Evolutionary conservation across 64 coral and sea anemone species (phyloP).

Genomic region (Montipora sp.): DNA sequence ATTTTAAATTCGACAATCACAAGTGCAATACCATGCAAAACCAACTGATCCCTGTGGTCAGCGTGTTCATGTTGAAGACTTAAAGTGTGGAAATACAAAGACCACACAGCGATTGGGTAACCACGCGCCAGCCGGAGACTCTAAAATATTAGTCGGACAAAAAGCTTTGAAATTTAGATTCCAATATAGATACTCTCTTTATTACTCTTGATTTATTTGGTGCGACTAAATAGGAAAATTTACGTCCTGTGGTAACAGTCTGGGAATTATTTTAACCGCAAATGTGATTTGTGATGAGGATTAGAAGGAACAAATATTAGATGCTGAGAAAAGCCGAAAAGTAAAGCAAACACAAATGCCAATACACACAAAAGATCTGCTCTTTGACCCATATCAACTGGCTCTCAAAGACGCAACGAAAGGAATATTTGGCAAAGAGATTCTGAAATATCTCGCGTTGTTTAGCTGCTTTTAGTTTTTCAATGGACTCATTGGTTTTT

Average conservation of each 20-base stretch:
- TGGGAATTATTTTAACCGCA: not conserved
- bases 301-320: not conserved
- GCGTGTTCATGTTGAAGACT: not conserved
- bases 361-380: not conserved
- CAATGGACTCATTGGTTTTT: slow-evolving; percentile 41
- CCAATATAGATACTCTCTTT: not conserved
- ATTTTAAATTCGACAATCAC: not conserved
- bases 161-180: not conserved
- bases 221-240: not conserved
- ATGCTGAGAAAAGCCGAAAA: slow-evolving; percentile 1
- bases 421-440: slow-evolving; percentile 4
- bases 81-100: not conserved
- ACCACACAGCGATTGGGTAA: not conserved
- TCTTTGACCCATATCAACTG: slow-evolving; percentile 12
- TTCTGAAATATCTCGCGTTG: slow-evolving; percentile 47
- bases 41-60: not conserved
- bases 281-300: not conserved
- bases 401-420: not conserved
- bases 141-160: not conserved
- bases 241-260: not conserved
- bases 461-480: slow-evolving; percentile 39
- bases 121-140: not conserved
- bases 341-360: not conserved
- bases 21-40: slow-evolving; percentile 17
- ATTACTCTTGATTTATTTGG: not conserved